phyloP scores from a whole-genome alignment of 2,888 invertebrate genomes.

The Rhingia campestris region DNA sequence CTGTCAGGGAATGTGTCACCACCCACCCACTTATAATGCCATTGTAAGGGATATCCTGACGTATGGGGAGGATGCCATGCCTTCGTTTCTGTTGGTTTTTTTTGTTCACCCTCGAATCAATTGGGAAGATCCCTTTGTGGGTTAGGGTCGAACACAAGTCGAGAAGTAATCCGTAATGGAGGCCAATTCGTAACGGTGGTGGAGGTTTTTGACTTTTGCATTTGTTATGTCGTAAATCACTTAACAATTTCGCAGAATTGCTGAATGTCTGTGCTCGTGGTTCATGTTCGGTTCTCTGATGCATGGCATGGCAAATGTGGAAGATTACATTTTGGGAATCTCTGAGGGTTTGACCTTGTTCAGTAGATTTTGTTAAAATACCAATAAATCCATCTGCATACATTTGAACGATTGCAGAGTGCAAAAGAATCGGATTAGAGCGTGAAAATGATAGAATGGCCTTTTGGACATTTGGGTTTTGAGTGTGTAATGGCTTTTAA shows the following conservation, averaged over 20 bases:
- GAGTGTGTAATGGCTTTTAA: no score
- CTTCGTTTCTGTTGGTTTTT: constrained; percentile 8
- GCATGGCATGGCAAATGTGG: constrained; percentile 22
- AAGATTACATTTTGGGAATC: constrained; percentile 32
- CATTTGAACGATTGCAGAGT: background rate
- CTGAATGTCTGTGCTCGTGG: constrained; percentile 38
- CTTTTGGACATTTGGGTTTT: no score
- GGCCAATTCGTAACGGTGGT: constrained; percentile 64
- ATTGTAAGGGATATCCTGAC: constrained; percentile 39
- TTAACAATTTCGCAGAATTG: constrained; percentile 81
- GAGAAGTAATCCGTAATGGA: constrained; percentile 70
- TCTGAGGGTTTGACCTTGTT: constrained; percentile 30
- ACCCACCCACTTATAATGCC: constrained; percentile 70
- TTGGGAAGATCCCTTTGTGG: constrained; percentile 44
- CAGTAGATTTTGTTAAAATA: background rate
- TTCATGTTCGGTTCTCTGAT: constrained; percentile 47
- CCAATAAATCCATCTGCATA: constrained; percentile 14
- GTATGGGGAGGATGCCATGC: constrained; percentile 26
- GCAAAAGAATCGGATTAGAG: background rate
- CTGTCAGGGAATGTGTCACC: constrained; percentile 58
- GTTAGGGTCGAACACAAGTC: constrained; percentile 47
- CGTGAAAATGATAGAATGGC: no score
- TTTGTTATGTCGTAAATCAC: constrained; percentile 82
- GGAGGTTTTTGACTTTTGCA: constrained; percentile 60
- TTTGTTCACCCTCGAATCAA: constrained; percentile 25